Base-by-base conservation (phyloP, 2,888 invertebrate species). In the Eristalis pertinax region DNA sequence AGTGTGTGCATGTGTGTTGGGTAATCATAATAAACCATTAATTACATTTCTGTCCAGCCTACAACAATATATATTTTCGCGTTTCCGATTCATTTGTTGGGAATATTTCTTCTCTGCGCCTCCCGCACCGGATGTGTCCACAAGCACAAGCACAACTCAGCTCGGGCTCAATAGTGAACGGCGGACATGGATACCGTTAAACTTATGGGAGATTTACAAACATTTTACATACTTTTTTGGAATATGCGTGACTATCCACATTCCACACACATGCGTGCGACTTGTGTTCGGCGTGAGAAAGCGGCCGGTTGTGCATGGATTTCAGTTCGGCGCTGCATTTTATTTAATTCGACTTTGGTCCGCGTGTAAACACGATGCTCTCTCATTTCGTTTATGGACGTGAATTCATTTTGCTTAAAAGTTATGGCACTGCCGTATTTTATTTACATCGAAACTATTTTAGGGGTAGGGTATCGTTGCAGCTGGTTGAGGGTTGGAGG, bases 41-140 rank as follows among this genome's bases (percentile, higher is more conserved):
- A 90, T 90, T 90, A 82, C 89, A 89, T 88, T 90, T 89, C 89
- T 89, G 89, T 84, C 73, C 88, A 89, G 79, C 89, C 82, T 89
- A 88, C 88, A 88, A 10, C 7, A 32, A 32, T 10, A 89, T 89
- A 81, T 79, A 38, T 78, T 83, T 82, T 88, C 79, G 84, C 75
- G 80, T 86, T 85, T 81, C 80, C 75, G 76, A 72, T 73, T 83
- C 29, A 86, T 78, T 78, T 58, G 81, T 10, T 43, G 41, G 73
- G n/a, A 72, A 70, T n/a, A n/a, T n/a, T 79, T 64, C 68, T 70
- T 70, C 56, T 72, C 63, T 22, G 11, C 41, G 24, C 32, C 8
- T 32, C 32, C 32, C 5, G 29, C 26, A 43, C 35, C 78, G 86
- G 86, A 82, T 70, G 60, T 78, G 81, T 74, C 63, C 81, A 69